Evolutionary conservation across 1,140 invertebrate genomes (phyloP), one percentile per base, ranked within the genome.

Genomic region (Cydia splendana): DNA sequence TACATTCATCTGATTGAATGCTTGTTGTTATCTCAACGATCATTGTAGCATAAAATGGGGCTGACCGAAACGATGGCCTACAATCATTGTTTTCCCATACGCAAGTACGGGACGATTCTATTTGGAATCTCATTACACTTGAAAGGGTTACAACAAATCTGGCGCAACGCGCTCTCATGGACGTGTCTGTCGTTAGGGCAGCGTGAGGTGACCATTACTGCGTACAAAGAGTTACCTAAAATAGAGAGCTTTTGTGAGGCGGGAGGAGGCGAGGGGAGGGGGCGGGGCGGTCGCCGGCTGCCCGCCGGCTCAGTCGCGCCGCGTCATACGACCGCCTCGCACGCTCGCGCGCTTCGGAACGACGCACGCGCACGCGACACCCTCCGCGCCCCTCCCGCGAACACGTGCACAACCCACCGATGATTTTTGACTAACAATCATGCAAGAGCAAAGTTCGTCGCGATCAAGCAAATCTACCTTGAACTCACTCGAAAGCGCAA

Each of bases 191-290:
- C 89, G 88, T 91, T 91, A 90, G 90, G 86, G 87, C 90, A 86
- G 85, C 90, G 90, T 91, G 91, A 93, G 91, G 87, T 91, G 91
- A 93, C 90, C 91, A 93, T 93, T 93, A 93, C 91, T 85, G 83
- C 79, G 85, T 90, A 93, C 90, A 93, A 93, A 91, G 91, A 91
- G 89, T 92, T 93, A 88, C 91, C 91, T 93, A 93, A 93, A 93
- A 91, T 91, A 93, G 91, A 91, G 89, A 93, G 88, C 90, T 91
- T 91, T 91, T 91, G 89, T 91, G 83, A 91, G 90, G 89, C 86
- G 87, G 90, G 89, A 86, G 85, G 87, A 81, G 82, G 85, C 84
- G 84, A 80, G 85, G 84, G 77, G 88, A 79, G 86, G 86, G 91
- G 91, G 89, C 87, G 92, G 91, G 88, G 88, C 89, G 86, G 85